phyloP scores from a whole-genome alignment of 2,797 vertebrate genomes.

The Pelochelys cantorii region DNA sequence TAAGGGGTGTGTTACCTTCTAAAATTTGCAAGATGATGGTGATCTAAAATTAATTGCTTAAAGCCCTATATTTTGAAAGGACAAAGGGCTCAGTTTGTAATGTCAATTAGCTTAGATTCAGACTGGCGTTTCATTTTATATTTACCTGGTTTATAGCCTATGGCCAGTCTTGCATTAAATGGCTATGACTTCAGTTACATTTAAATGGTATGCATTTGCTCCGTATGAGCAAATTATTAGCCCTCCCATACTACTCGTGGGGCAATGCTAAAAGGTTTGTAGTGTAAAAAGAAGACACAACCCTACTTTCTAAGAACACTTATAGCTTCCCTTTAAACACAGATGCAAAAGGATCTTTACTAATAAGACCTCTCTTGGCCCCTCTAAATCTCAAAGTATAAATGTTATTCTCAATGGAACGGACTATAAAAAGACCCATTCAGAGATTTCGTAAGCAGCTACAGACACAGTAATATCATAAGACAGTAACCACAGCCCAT shows the following conservation, averaged over 20 bases:
- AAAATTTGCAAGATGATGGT: slow-evolving; percentile 30
- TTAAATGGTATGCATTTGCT: not conserved
- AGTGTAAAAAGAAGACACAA: not conserved
- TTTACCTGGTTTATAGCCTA: not conserved
- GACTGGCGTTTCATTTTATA: not conserved
- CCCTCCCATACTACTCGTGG: not conserved
- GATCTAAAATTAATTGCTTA: slow-evolving; percentile 67
- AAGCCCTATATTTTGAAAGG: slow-evolving; percentile 57
- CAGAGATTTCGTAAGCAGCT: slow-evolving; percentile 20
- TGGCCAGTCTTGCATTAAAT: not conserved
- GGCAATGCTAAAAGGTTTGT: not conserved
- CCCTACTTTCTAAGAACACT: not conserved
- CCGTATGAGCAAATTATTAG: not conserved
- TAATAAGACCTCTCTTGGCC: not conserved
- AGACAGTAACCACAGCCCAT: not conserved
- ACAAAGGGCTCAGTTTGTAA: not conserved
- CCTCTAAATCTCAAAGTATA: not conserved
- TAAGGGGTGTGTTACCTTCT: slow-evolving; percentile 35
- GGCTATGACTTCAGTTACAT: not conserved
- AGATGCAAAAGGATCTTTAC: not conserved
- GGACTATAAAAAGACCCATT: not conserved
- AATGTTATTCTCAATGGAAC: not conserved
- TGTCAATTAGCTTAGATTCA: slow-evolving; percentile 6
- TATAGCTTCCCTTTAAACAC: not conserved
- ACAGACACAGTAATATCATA: not conserved